Conservation (phyloP, 2,797 vertebrate genomes). For the Yasuhikotakia modesta region DNA sequence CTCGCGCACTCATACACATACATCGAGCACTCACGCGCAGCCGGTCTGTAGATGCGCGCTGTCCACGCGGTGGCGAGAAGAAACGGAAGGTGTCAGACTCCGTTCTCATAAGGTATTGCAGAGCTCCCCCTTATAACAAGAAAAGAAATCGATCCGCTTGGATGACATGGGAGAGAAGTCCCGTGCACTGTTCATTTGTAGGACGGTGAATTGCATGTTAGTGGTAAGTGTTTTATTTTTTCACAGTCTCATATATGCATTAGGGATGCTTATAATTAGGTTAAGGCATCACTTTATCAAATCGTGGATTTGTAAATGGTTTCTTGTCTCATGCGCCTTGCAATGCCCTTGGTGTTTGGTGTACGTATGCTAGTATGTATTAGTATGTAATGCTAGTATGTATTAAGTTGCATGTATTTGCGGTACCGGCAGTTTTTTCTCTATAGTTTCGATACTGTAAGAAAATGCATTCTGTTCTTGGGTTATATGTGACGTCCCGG, state of each 20-base stretch:
- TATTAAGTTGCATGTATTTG: constrained; percentile 26
- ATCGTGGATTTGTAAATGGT: neutral
- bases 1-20: constrained; percentile 34
- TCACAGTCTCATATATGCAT: neutral
- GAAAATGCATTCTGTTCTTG: constrained; percentile 46
- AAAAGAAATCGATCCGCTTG: constrained; percentile 65
- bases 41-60: constrained; percentile 56
- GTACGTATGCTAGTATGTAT: neutral
- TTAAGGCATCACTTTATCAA: neutral
- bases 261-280: neutral
- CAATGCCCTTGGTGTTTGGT: constrained; percentile 43
- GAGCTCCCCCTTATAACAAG: constrained; percentile 20
- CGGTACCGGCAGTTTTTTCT: constrained; percentile 49
- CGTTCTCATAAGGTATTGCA: constrained; percentile 52
- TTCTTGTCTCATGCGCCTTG: constrained; percentile 1
- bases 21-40: constrained; percentile 45
- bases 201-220: constrained; percentile 56
- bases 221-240: constrained; percentile 68
- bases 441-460: constrained; percentile 23
- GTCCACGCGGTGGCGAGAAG: constrained; percentile 58
- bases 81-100: constrained; percentile 57
- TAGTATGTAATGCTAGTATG: no score
- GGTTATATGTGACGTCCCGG: constrained; percentile 14
- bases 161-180: constrained; percentile 68
- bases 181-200: constrained; percentile 40